These are phyloP conservation scores for Ibycter americanus DNA, from an alignment of 2,797 vertebrate species.

Conservation along the genomic window DNA sequence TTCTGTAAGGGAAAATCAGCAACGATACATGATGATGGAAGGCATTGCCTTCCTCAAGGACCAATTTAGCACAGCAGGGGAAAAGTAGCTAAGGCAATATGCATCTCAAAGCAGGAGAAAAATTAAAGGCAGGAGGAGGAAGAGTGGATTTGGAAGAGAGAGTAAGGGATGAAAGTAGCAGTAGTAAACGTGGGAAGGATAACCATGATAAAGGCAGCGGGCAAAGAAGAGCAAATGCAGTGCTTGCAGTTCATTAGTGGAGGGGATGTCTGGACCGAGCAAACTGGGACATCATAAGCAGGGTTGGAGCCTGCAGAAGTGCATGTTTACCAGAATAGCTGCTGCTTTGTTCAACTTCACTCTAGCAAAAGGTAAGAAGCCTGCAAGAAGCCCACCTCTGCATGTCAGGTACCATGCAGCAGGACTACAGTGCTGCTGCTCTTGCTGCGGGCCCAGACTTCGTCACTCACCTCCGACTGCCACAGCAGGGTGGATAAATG, in stretches of 20 bases:
- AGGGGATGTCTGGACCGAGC: neutral
- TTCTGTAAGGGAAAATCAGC: slow-evolving; percentile 56
- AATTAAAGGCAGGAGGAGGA: slow-evolving; percentile 32
- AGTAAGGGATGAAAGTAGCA: neutral
- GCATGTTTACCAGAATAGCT: neutral
- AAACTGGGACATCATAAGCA: neutral
- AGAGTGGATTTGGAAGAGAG: slow-evolving; percentile 4
- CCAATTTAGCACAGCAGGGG: slow-evolving; percentile 73
- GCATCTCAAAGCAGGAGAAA: slow-evolving; percentile 65
- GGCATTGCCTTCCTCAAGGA: slow-evolving; percentile 60
- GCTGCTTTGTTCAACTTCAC: neutral
- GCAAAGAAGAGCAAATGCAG: neutral
- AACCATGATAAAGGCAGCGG: neutral
- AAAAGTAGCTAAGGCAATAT: slow-evolving; percentile 44
- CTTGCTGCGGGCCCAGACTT: neutral
- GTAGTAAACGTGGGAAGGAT: neutral
- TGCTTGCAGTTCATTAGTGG: neutral
- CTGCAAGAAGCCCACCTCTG: neutral
- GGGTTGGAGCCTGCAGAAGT: neutral
- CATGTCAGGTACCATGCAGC: neutral
- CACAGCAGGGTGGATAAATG: neutral
- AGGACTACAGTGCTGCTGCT: neutral
- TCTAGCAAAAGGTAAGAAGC: neutral
- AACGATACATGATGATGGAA: slow-evolving; percentile 44
- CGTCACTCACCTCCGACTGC: neutral